phyloP scores from a whole-genome alignment of 2,797 vertebrate species.

The Crenichthys baileyi region DNA sequence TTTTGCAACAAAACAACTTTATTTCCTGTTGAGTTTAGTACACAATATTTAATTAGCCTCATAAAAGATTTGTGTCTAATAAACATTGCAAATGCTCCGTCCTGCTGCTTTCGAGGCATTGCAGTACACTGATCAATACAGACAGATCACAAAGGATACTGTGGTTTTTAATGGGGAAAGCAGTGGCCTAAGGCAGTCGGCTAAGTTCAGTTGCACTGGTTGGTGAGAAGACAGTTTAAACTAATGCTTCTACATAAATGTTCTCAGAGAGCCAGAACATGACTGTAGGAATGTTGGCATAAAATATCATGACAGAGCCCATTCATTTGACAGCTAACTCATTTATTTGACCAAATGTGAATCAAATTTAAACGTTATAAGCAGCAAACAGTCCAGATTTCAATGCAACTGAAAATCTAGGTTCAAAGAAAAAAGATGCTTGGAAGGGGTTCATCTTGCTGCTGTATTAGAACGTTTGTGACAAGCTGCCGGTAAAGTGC shows the following conservation, averaged over 20 bases:
- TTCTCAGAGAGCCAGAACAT: slow-evolving; percentile 28
- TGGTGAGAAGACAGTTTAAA: slow-evolving; percentile 2
- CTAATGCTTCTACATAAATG: slow-evolving; percentile 42
- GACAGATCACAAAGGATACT: slow-evolving; percentile 33
- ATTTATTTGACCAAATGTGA: not conserved
- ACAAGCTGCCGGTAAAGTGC: no score
- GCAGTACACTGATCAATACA: slow-evolving; percentile 23
- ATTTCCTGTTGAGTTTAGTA: slow-evolving; percentile 9
- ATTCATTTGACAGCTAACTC: not conserved
- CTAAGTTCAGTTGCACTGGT: slow-evolving; percentile 15
- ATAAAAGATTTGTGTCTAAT: slow-evolving; percentile 8
- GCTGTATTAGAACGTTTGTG: no score
- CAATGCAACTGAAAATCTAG: no score
- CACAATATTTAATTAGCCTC: slow-evolving; percentile 30
- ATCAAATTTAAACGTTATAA: not conserved
- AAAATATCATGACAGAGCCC: not conserved
- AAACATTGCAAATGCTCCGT: not conserved
- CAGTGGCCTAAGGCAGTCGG: slow-evolving; percentile 1
- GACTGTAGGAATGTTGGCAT: slow-evolving; percentile 1
- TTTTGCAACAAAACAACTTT: not conserved
- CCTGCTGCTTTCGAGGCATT: slow-evolving; percentile 16
- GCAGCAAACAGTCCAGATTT: no score
- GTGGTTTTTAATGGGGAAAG: slow-evolving; percentile 20
- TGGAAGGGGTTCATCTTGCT: no score
- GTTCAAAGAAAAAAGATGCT: no score